Percentiles rank a stretch among this genome's conserved stretches.
phyloP scores from a whole-genome alignment of 2,888 invertebrate species.

The Bombyx huttoni region DNA sequence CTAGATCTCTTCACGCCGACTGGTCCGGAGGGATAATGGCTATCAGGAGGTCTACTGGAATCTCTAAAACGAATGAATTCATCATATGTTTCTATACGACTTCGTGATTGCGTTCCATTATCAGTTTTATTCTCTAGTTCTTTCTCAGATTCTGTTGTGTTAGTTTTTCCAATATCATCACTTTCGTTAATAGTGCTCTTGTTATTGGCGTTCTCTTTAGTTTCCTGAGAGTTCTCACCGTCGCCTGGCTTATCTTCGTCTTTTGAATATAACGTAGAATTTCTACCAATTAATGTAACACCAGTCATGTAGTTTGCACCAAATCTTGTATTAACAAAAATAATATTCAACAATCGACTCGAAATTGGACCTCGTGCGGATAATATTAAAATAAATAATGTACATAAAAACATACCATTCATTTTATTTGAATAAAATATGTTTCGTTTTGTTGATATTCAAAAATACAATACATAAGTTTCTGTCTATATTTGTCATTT shows the following conservation, averaged over 20 bases:
- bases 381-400: no score
- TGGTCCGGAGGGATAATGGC: conserved; percentile 24
- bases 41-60: conserved; percentile 31
- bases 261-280: not conserved
- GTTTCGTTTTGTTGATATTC: no score
- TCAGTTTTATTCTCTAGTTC: conserved; percentile 5
- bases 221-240: not conserved
- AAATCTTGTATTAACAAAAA: not conserved
- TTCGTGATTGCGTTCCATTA: conserved; percentile 10
- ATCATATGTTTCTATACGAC: conserved; percentile 31
- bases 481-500: no score
- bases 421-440: no score
- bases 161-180: conserved; percentile 2
- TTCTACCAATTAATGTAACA: not conserved
- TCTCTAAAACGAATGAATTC: conserved; percentile 27
- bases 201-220: not conserved
- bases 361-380: no score
- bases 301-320: not conserved
- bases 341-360: no score
- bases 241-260: not conserved
- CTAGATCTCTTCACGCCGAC: conserved; percentile 11
- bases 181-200: conserved; percentile 6
- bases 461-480: no score
- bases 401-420: no score
- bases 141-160: not conserved